Base-by-base conservation (phyloP, 2,113 vertebrate species). In the Vulpes ferrilata region DNA sequence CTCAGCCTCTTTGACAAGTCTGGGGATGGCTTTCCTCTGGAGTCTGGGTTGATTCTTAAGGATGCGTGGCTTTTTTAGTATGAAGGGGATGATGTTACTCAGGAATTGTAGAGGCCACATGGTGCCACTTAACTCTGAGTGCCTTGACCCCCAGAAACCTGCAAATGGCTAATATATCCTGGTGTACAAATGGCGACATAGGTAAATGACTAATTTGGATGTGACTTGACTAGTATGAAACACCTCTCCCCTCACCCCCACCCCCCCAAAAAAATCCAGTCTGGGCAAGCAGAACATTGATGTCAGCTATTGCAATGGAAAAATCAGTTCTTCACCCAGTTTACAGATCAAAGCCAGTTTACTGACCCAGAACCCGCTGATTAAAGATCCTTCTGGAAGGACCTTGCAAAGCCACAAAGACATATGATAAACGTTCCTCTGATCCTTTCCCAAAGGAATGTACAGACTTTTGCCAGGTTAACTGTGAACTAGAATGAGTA, bases 281-380 rank as follows among this genome's bases (percentile, higher is more conserved):
- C 43, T 93, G 62, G 74, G 83, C 83, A 59, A 91, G 30, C 16
- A 51, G 13, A 69, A 53, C 48, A 2, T 30, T 91, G 60, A 78
- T 76, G 53, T 95, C 80, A 95, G 35, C 43, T 69, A 55, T 38
- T 84, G 27, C 27, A 76, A 48, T 69, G 65, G 82, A 84, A 95
- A 96, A 96, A 51, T 65, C 38, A 51, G 43, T 79, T 91, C 81
- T 82, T 97, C 35, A 69, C 59, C 57, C n/a, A 32, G 30, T 71
- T 83, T 90, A 32, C 67, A 90, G 55, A 87, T 48, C 53, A 83
- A 93, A 88, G 87, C 30, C 74, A 73, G 81, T 64, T 90, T 19
- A 83, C 23, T 88, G 35, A 35, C 69, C 57, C 82, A 84, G 62
- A 93, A 71, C 12, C 9, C 30, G 65, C 53, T 78, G 78, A 84